Percentiles rank a stretch among this genome's conserved stretches.
These are phyloP conservation scores for Threskiornis aethiopicus DNA, from an alignment of 2,797 vertebrate genomes.

Conservation along the genomic window DNA sequence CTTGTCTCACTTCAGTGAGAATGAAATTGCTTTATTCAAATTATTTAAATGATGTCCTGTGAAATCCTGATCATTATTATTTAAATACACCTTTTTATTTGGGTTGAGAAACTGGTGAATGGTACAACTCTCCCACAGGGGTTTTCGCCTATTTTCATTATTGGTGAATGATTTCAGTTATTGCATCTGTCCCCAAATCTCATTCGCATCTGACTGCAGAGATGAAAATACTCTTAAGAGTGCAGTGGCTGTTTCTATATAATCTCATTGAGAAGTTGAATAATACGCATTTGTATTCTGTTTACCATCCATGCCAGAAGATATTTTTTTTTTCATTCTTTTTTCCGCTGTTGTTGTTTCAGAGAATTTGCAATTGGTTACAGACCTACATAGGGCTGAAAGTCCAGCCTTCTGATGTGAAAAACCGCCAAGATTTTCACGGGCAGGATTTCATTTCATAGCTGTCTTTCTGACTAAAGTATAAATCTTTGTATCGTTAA, in stretches of 20 bases:
- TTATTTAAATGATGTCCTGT: not conserved
- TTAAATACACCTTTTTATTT: not conserved
- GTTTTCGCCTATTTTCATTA: not conserved
- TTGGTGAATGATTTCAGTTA: not conserved
- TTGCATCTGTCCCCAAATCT: not conserved
- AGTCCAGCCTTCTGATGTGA: not conserved
- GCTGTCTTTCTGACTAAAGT: not conserved
- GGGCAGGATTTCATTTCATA: not conserved
- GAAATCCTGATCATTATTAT: not conserved
- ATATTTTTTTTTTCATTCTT: not conserved
- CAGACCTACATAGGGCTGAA: not conserved
- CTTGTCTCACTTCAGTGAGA: not conserved
- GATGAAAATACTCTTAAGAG: not conserved
- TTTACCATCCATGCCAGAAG: not conserved
- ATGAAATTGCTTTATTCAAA: not conserved
- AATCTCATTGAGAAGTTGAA: not conserved
- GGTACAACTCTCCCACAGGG: not conserved
- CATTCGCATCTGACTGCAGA: not conserved
- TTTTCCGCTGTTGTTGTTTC: not conserved
- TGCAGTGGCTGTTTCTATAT: not conserved
- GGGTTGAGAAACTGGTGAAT: not conserved
- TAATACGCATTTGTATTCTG: not conserved
- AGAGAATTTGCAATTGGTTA: not conserved
- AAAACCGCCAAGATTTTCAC: not conserved
- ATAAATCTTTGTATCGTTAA: not conserved